Conservation (phyloP, 2,113 vertebrate genomes). For the Stegostoma tigrinum region DNA sequence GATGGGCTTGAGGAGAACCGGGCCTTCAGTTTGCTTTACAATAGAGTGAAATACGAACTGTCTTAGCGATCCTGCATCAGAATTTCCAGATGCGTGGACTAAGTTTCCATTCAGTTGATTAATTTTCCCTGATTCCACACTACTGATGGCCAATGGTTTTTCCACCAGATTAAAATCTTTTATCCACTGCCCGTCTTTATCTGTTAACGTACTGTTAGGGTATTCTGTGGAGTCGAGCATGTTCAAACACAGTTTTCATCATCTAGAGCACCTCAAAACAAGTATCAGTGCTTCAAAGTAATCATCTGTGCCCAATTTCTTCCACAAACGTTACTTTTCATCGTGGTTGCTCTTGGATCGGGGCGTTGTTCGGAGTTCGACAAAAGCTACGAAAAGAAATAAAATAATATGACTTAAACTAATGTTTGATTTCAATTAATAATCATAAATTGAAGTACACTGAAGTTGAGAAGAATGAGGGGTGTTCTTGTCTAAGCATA, state of each 20-base stretch:
- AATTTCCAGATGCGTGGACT: background rate
- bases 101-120: background rate
- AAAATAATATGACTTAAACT: background rate
- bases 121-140: background rate
- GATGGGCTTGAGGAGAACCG: background rate
- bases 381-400: background rate
- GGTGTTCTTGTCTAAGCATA: too few species aligned
- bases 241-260: constrained; percentile 3
- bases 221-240: constrained; percentile 2
- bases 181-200: background rate
- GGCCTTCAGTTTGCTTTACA: background rate
- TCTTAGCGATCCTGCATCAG: background rate
- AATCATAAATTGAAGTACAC: background rate
- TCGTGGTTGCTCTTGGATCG: background rate
- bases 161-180: background rate
- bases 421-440: background rate
- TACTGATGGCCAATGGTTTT: background rate
- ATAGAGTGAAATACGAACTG: background rate
- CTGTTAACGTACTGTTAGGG: background rate
- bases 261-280: background rate
- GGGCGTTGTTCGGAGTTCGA: background rate
- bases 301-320: background rate
- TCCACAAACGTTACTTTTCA: background rate
- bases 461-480: background rate
- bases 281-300: background rate